phyloP scores from a whole-genome alignment of 2,888 invertebrate species.

The Mycalesis mineus region DNA sequence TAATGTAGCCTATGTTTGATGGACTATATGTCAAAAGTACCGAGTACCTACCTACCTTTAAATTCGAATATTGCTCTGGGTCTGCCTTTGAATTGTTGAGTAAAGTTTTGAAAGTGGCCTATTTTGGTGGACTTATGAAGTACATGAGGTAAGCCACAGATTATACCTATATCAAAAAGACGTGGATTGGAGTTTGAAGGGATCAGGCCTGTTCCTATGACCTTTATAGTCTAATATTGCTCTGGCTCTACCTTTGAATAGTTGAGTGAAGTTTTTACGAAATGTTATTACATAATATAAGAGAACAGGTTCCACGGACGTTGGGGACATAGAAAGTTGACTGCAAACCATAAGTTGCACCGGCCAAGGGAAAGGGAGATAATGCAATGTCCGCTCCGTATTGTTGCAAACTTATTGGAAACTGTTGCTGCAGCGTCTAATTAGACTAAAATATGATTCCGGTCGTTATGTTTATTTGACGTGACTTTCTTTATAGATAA shows the following conservation, averaged over 20 bases:
- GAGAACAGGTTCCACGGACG: constrained; percentile 46
- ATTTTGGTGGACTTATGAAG: no score
- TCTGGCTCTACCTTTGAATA: background rate
- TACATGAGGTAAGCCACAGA: no score
- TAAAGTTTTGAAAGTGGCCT: no score
- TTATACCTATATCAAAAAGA: no score
- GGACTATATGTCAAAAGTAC: no score
- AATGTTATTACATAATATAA: constrained; percentile 44
- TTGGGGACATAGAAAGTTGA: constrained; percentile 37
- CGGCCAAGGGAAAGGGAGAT: constrained; percentile 28
- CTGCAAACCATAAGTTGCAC: constrained; percentile 30
- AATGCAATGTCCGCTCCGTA: constrained; percentile 29
- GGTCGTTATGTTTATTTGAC: background rate
- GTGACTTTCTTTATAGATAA: background rate
- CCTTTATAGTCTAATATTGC: background rate
- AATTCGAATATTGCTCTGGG: no score
- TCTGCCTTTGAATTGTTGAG: no score
- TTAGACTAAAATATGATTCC: constrained; percentile 1
- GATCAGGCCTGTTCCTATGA: background rate
- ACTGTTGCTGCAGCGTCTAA: background rate
- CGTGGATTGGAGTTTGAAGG: no score
- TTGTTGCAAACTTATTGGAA: constrained; percentile 6
- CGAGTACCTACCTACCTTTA: no score
- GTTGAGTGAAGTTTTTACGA: constrained; percentile 12
- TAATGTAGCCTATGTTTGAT: no score